These are phyloP conservation scores for Hassar affinis DNA, from an alignment of 2,113 vertebrate genomes.

Conservation along the genomic window DNA sequence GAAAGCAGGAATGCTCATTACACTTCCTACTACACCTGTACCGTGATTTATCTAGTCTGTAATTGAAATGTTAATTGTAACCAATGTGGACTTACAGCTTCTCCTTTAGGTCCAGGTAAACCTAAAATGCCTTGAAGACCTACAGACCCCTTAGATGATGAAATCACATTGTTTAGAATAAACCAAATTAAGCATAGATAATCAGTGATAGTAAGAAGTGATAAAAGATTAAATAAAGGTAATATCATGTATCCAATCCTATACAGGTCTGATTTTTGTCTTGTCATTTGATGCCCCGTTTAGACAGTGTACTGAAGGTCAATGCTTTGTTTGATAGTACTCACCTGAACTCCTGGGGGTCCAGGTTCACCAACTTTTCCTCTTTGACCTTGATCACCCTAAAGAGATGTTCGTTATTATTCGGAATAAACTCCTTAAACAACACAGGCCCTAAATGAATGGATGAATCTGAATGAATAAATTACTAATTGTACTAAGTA, in stretches of 20 bases:
- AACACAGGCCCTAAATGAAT: not conserved
- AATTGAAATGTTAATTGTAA: not conserved
- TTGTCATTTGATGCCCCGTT: not conserved
- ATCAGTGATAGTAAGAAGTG: not conserved
- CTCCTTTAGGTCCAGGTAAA: constrained; percentile 87
- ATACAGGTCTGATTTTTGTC: not conserved
- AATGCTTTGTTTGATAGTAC: constrained; percentile 42
- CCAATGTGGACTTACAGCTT: constrained; percentile 74
- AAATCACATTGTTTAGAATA: constrained; percentile 8
- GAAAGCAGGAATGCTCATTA: not conserved
- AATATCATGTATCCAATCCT: not conserved
- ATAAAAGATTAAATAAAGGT: not conserved
- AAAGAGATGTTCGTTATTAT: not conserved
- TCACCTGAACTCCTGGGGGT: constrained; percentile 81
- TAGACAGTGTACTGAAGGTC: not conserved
- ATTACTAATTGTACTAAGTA: not conserved
- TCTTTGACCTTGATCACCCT: constrained; percentile 89
- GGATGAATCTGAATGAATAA: not conserved
- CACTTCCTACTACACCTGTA: not conserved
- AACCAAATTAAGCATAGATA: not conserved
- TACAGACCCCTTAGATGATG: constrained; percentile 72
- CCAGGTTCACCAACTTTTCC: constrained; percentile 86
- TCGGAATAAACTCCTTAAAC: not conserved
- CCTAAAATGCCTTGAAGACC: constrained; percentile 86
- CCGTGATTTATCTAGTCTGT: not conserved